These are phyloP conservation scores for Ceratotherium simum DNA, from an alignment of 2,113 vertebrate species.

Conservation along the genomic window DNA sequence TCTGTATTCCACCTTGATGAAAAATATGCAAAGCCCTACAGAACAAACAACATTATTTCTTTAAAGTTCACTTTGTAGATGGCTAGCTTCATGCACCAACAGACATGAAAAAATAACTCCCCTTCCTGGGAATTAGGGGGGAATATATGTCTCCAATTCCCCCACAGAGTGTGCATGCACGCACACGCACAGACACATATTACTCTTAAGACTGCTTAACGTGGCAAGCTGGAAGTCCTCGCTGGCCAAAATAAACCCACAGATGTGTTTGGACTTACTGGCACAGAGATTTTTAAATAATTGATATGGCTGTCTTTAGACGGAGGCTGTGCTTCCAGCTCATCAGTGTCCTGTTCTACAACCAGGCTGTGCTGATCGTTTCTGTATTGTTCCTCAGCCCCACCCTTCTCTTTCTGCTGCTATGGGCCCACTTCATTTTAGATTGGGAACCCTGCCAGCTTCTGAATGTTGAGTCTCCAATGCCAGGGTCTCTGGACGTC, in stretches of 20 bases:
- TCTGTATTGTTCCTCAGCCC: not conserved
- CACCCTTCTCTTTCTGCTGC: not conserved
- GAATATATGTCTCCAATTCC: not conserved
- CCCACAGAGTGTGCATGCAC: not conserved
- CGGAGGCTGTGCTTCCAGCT: not conserved
- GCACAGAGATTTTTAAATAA: not conserved
- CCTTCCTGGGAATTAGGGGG: not conserved
- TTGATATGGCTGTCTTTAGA: not conserved
- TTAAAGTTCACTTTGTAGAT: not conserved
- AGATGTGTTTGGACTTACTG: not conserved
- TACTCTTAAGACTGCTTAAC: not conserved
- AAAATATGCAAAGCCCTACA: not conserved
- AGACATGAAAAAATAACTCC: not conserved
- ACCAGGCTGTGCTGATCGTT: not conserved
- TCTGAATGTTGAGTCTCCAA: not conserved
- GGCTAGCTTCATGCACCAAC: not conserved
- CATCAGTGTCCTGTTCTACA: not conserved
- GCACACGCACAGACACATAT: accelerated
- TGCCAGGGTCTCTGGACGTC: not conserved
- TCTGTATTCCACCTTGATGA: not conserved
- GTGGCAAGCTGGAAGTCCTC: not conserved
- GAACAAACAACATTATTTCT: not conserved
- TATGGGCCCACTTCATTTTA: not conserved
- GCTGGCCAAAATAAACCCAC: not conserved
- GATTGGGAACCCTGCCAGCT: not conserved